Conservation (phyloP, 2,113 vertebrate species). For the Calyptommatus sinebrachiatus region DNA sequence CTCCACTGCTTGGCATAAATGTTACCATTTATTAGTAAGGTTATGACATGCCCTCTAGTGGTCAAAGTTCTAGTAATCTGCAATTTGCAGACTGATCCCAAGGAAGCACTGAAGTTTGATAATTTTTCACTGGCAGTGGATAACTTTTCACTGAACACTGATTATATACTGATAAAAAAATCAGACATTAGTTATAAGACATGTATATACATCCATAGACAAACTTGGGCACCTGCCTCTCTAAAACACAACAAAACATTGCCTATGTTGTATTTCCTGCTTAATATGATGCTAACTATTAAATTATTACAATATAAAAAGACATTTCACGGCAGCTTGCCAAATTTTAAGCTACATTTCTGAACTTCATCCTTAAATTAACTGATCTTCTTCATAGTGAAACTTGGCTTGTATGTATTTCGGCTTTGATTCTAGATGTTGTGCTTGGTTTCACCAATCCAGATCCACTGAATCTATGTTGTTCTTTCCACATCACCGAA, state of each 20-base stretch:
- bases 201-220: neutral
- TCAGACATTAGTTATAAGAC: neutral
- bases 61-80: neutral
- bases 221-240: neutral
- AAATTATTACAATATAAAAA: neutral
- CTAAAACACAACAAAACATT: neutral
- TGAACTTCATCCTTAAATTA: neutral
- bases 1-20: rapidly evolving
- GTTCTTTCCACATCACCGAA: neutral
- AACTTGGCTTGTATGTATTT: neutral
- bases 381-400: neutral
- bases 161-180: neutral
- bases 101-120: neutral
- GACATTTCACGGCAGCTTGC: neutral
- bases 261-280: neutral
- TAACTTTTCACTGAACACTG: neutral
- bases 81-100: neutral
- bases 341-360: neutral
- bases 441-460: neutral
- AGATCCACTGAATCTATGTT: neutral
- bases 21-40: neutral
- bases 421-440: neutral
- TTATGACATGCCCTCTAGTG: neutral
- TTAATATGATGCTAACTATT: neutral
- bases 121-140: neutral